phyloP scores from a whole-genome alignment of 2,888 invertebrate genomes.

The Aproaerema taeniolella region DNA sequence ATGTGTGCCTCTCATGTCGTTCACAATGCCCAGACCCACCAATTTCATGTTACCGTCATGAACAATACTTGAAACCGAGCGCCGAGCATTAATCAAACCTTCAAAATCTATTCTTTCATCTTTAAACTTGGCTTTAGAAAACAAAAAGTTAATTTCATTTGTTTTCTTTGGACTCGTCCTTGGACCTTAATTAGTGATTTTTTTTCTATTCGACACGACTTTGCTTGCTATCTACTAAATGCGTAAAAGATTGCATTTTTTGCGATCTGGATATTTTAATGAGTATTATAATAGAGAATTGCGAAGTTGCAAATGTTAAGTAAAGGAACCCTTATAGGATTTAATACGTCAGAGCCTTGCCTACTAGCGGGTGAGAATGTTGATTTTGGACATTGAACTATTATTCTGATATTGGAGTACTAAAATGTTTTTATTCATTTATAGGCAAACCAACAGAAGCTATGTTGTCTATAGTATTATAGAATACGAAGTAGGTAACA shows the following conservation, averaged over 20 bases:
- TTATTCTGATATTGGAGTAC: no score
- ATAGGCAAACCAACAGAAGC: no score
- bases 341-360: no score
- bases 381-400: no score
- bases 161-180: neutral
- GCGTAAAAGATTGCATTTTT: neutral
- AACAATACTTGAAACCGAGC: conserved; percentile 29
- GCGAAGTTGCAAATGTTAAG: no score
- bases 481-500: no score
- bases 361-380: no score
- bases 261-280: no score
- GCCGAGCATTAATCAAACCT: conserved; percentile 25
- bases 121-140: conserved; percentile 3
- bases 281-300: no score
- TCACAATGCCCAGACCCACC: conserved; percentile 34
- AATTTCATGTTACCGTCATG: conserved; percentile 42
- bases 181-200: neutral
- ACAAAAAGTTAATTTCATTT: neutral
- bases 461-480: no score
- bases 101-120: conserved; percentile 3
- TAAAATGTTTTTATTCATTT: no score
- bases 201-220: neutral
- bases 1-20: conserved; percentile 12
- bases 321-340: no score
- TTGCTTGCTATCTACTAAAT: neutral